Evolutionary conservation across 1,140 invertebrate genomes (phyloP).

Genomic region (Drosophila ohnishii): DNA sequence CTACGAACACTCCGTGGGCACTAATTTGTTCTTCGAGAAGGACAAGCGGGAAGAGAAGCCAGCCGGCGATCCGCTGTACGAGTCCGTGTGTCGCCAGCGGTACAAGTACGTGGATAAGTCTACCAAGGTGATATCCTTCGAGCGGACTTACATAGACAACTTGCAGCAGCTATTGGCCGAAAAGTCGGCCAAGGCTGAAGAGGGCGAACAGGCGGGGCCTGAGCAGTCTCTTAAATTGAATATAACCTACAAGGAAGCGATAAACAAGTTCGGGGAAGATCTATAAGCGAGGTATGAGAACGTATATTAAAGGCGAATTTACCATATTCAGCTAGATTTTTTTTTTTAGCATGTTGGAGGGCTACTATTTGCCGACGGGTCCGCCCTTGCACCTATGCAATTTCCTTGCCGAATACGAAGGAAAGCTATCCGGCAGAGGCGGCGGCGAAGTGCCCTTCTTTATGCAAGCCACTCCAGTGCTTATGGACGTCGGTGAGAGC

Average conservation of each 20-base stretch:
- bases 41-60: slow-evolving; percentile 65
- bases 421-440: neutral
- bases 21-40: slow-evolving; percentile 84
- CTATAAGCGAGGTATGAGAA: slow-evolving; percentile 10
- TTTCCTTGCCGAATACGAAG: slow-evolving; percentile 47
- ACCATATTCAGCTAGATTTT: neutral
- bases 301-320: too few relatives aligned
- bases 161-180: slow-evolving; percentile 33
- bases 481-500: slow-evolving; percentile 25
- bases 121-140: slow-evolving; percentile 84
- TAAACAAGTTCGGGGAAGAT: slow-evolving; percentile 71
- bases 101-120: slow-evolving; percentile 84
- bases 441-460: slow-evolving; percentile 37
- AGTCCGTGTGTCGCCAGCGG: slow-evolving; percentile 78
- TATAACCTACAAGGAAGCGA: slow-evolving; percentile 67
- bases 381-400: slow-evolving; percentile 36
- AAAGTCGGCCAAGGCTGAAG: slow-evolving; percentile 23
- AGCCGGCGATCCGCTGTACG: slow-evolving; percentile 83
- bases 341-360: slow-evolving; percentile 48
- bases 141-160: slow-evolving; percentile 83
- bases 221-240: slow-evolving; percentile 46
- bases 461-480: slow-evolving; percentile 13
- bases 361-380: neutral
- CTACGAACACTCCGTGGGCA: slow-evolving; percentile 84
- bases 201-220: slow-evolving; percentile 10